Evolutionary conservation across 2,797 vertebrate genomes (phyloP).

Genomic region (Gila robusta): DNA sequence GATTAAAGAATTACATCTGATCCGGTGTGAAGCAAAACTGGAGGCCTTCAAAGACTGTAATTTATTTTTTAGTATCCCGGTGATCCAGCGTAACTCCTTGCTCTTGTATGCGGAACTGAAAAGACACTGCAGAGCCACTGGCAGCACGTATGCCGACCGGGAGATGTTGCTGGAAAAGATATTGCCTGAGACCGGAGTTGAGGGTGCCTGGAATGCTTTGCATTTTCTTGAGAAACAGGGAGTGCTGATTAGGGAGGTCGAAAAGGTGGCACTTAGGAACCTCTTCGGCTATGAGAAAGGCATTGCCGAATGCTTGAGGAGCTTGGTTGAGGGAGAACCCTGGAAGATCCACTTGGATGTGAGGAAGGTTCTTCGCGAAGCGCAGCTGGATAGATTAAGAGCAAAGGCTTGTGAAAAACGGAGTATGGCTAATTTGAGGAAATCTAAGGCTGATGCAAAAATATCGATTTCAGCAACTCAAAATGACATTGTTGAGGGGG

Average conservation of each 20-base stretch:
- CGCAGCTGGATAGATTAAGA: not conserved
- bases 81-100: slow-evolving; percentile 77
- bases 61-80: slow-evolving; percentile 74
- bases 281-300: slow-evolving; percentile 78
- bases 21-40: slow-evolving; percentile 80
- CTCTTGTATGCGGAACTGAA: slow-evolving; percentile 78
- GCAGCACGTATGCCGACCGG: slow-evolving; percentile 80
- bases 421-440: not conserved
- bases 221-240: slow-evolving; percentile 77
- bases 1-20: slow-evolving; percentile 72
- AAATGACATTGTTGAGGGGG: not conserved
- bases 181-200: slow-evolving; percentile 60
- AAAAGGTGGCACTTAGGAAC: slow-evolving; percentile 72
- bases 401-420: not conserved
- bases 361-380: slow-evolving; percentile 67
- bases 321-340: slow-evolving; percentile 60
- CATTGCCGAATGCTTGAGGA: slow-evolving; percentile 73
- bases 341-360: slow-evolving; percentile 76
- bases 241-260: slow-evolving; percentile 72
- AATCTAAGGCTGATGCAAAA: not conserved
- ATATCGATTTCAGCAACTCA: not conserved
- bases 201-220: slow-evolving; percentile 74
- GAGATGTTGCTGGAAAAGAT: slow-evolving; percentile 64
- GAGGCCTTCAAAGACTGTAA: slow-evolving; percentile 70
- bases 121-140: slow-evolving; percentile 71